A percentile compares a stretch with the other conserved stretches of the same genome.
Conservation (phyloP, 2,797 vertebrate species). For the Morus bassanus region DNA sequence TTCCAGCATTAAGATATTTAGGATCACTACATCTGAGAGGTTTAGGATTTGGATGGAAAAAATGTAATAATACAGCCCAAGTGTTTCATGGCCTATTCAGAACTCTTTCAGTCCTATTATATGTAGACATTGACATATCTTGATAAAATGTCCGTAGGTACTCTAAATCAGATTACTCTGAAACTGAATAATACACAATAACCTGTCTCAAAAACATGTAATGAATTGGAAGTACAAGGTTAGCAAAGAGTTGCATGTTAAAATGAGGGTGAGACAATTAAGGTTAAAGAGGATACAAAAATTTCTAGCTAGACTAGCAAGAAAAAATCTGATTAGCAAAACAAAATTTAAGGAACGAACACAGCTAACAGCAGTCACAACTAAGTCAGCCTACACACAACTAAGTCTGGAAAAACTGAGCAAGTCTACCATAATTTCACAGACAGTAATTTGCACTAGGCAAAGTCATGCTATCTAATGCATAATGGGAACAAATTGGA, state of each 20-base stretch:
- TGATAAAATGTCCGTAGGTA: neutral
- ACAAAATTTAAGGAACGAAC: neutral
- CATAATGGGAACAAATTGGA: conserved; percentile 1
- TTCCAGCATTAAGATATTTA: neutral
- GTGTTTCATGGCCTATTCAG: neutral
- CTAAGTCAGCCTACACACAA: neutral
- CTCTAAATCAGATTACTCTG: neutral
- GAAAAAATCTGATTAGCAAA: neutral
- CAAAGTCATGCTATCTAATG: neutral
- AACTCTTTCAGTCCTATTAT: neutral
- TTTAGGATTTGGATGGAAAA: neutral
- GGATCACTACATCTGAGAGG: neutral
- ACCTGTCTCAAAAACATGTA: neutral
- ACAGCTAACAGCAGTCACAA: neutral
- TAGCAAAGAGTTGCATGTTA: neutral
- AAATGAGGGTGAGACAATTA: neutral
- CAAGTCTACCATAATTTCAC: neutral
- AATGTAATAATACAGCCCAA: neutral
- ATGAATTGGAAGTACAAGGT: neutral
- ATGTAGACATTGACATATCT: neutral
- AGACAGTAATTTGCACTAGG: neutral
- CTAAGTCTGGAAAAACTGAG: neutral
- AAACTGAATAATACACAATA: neutral
- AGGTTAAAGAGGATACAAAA: neutral
- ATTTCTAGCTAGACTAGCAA: neutral